Evolutionary conservation across 2,113 vertebrate species (phyloP).

Genomic region (Gymnogyps californianus): DNA sequence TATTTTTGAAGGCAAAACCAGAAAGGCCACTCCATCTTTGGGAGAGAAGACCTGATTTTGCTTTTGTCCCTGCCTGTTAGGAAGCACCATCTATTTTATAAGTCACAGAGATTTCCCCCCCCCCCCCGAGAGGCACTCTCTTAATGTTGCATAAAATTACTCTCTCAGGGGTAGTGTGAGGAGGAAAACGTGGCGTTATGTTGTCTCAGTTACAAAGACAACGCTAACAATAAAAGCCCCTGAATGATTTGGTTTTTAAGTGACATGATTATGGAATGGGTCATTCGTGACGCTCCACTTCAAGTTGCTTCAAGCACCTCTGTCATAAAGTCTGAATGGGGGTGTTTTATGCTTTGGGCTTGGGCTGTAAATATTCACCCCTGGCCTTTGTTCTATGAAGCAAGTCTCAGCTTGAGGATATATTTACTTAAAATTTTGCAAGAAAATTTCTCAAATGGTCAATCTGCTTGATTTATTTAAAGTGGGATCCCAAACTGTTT

Average conservation of each 20-base stretch:
- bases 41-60: not conserved
- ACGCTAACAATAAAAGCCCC: not conserved
- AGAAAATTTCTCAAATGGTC: slow-evolving; percentile 25
- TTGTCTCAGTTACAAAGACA: slow-evolving; percentile 49
- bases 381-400: not conserved
- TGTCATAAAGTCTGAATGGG: not conserved
- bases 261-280: not conserved
- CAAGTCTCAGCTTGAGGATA: not conserved
- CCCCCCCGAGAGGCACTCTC: not conserved
- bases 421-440: slow-evolving; percentile 41
- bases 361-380: slow-evolving; percentile 33
- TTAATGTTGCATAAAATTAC: slow-evolving; percentile 62
- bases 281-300: slow-evolving; percentile 9
- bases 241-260: slow-evolving; percentile 35
- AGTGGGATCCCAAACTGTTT: not conserved
- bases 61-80: not conserved
- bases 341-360: not conserved
- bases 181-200: slow-evolving; percentile 4
- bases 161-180: slow-evolving; percentile 24
- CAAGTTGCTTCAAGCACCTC: not conserved
- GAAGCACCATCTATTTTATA: not conserved
- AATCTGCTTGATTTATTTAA: slow-evolving; percentile 34
- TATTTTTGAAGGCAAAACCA: not conserved
- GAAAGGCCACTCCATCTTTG: not conserved
- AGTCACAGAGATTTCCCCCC: not conserved